phyloP scores from a whole-genome alignment of 2,113 vertebrate genomes.

The Megaptera novaeangliae region DNA sequence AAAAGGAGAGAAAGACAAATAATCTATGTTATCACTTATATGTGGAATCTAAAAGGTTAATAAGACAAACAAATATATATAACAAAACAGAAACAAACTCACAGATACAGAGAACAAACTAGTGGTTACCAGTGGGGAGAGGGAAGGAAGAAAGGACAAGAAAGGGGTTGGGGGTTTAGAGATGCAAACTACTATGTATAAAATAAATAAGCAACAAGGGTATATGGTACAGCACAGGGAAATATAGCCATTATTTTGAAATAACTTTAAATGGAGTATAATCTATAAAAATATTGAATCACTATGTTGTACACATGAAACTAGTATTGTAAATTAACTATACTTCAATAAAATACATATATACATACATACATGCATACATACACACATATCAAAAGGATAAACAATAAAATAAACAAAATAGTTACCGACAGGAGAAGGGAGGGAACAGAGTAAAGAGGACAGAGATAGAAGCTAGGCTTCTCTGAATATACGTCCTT shows the following conservation, averaged over 20 bases:
- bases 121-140: background rate
- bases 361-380: background rate
- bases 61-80: too few species aligned
- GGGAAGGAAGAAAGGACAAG: background rate
- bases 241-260: background rate
- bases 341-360: background rate
- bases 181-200: background rate
- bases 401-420: background rate
- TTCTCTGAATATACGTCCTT: background rate
- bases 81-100: background rate
- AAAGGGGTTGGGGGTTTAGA: background rate
- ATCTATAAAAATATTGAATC: background rate
- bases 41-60: too few species aligned
- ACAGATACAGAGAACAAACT: background rate
- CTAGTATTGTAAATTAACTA: background rate
- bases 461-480: background rate
- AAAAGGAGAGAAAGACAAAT: background rate
- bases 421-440: background rate
- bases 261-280: background rate
- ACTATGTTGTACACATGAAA: background rate
- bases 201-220: background rate
- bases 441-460: background rate
- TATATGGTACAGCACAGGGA: background rate
- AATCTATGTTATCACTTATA: too few species aligned
- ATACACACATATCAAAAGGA: background rate